Percentiles rank a stretch among this genome's conserved stretches.
Conservation (phyloP, 2,113 vertebrate genomes). For the Myodes glareolus region DNA sequence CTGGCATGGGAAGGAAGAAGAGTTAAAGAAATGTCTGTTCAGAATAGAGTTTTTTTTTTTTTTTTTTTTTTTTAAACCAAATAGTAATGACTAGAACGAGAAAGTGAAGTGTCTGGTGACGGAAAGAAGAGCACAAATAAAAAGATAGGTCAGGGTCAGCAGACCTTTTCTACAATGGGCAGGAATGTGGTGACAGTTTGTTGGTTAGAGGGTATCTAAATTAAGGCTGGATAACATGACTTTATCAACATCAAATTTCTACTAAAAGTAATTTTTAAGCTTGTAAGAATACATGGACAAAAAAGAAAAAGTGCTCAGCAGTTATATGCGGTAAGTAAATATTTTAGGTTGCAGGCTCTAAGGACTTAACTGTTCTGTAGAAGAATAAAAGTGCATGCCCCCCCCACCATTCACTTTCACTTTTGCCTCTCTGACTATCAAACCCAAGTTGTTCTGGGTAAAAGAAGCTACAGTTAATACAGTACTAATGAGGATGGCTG, state of each 20-base stretch:
- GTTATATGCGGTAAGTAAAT: background rate
- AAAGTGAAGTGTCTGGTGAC: background rate
- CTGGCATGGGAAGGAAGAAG: background rate
- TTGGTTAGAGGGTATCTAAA: conserved; percentile 6
- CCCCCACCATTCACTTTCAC: fast-evolving
- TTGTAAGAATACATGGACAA: conserved; percentile 17
- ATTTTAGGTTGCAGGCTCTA: background rate
- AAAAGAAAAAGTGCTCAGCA: background rate
- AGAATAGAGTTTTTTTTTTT: background rate
- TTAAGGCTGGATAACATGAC: background rate
- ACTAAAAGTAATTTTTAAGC: background rate
- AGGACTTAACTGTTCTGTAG: background rate
- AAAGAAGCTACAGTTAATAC: background rate
- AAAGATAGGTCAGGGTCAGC: background rate
- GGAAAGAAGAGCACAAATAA: background rate
- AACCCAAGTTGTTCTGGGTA: background rate
- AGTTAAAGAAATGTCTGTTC: conserved; percentile 20
- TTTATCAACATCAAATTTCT: conserved; percentile 39
- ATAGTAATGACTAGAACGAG: background rate
- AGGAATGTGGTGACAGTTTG: background rate
- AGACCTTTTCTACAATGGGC: background rate
- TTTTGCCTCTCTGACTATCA: background rate
- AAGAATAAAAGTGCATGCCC: no score
- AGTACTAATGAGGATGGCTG: background rate
- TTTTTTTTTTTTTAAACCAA: background rate